Evolutionary conservation across 2,888 invertebrate species (phyloP), one percentile per base, ranked within the genome.

Genomic region (Physocephala rufipes): DNA sequence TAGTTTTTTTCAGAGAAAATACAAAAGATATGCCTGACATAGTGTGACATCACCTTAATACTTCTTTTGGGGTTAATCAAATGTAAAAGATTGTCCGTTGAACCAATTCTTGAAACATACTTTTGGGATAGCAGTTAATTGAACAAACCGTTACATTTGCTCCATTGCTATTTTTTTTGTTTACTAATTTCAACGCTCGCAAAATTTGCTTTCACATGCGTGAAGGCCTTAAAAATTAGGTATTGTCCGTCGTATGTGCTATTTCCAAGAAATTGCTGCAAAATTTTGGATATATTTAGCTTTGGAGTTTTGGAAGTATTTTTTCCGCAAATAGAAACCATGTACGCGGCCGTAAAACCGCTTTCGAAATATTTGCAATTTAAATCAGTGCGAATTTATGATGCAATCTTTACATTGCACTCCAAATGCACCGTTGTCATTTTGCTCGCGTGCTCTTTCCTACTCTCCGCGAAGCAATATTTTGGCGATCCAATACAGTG

Each of bases 401-500:
- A 93, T 82, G 90, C 90, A 78, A 88, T 93, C 12, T 94, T 93
- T 82, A 90, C 90, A 59, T 87, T 94, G 81, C 93, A 94, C 84
- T 93, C 92, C 0, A 85, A 91, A 81, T 88, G 90, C 47, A 92
- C 93, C 0, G 91, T 92, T 64, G 88, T 92, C 65, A 88, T 94
- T 80, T 86, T 95, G 73, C 86, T 94, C 53, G 89, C 91, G 28
- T 93, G 92, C 84, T 91, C 92, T 1, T 86, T 94, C 78, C 82
- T 95, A 78, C 89, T 95, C 59, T 92, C 93, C 28, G 91, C 93
- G 16, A 92, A 93, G 79, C 93, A 95, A 84, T 94, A 93, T 86
- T 94, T 95, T 78, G 95, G 95, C 0, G 93, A 95, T 78, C 94
- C 95, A 0, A 94, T 95, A 67, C 90, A 92, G 78, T 95, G 95